Base-by-base conservation (phyloP, 2,888 invertebrate genomes). In the Protonemura montana region DNA sequence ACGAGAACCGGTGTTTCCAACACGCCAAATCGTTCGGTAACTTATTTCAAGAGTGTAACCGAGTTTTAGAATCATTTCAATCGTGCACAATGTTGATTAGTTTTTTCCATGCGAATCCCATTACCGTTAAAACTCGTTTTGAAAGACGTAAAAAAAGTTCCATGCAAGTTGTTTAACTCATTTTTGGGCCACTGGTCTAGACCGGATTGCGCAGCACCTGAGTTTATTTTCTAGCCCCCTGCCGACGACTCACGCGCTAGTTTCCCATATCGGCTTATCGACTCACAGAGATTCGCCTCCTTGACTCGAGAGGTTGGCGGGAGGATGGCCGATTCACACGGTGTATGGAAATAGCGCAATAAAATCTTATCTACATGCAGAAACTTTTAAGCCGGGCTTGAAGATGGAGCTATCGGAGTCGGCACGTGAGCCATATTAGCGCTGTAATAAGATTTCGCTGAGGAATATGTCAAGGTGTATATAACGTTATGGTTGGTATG, bases 341-440 rank as follows among this genome's bases (percentile, higher is more conserved):
- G 59, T 59, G 29, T 81, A 30, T 28, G 29, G 81, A 81, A 81
- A 81, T 81, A 81, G 81, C 29, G 81, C 81, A 81, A 81, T 81
- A 81, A 81, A 81, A 81, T 81, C 81, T 81, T 81, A 81, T 81
- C 81, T 81, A 28, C 28, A 81, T 81, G 81, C 81, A 81, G 81
- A 81, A 81, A 30, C 30, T 81, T 81, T 59, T 81, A 29, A 29
- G 28, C 81, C 81, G 16, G 59, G 59, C 21, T 21, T 13, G 59
- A 21, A 41, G 41, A 41, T 41, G 59, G 59, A 59, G 59, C 59
- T 59, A 81, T 28, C 7, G 28, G 30, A 81, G 29, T 13, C 13
- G 81, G 28, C 28, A 29, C 81, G 81, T 81, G 81, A 81, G 81
- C 28, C 30, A 35, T 81, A 30, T 81, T 81, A 81, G 28, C 81